Evolutionary conservation across 2,113 vertebrate species (phyloP).

Genomic region (Chloebia gouldiae): DNA sequence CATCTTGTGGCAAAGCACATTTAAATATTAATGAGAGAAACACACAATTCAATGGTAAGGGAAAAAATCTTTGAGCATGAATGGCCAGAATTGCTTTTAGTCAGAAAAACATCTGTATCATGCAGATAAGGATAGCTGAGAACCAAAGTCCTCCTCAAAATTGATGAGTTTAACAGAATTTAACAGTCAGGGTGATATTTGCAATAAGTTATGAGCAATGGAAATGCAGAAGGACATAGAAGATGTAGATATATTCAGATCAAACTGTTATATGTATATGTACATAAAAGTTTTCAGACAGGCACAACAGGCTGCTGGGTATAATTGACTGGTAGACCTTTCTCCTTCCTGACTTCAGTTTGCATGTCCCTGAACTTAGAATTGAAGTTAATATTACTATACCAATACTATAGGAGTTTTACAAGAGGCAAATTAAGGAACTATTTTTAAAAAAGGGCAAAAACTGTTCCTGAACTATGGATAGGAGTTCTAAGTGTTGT

Average conservation of each 20-base stretch:
- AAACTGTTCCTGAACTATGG: background rate
- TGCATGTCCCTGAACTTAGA: background rate
- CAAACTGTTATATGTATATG: background rate
- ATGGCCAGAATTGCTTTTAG: conserved; percentile 63
- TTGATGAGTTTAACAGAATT: background rate
- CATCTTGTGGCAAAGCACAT: conserved; percentile 37
- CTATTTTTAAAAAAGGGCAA: background rate
- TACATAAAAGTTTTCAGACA: conserved; percentile 31
- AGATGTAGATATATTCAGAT: background rate
- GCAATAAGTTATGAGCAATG: background rate
- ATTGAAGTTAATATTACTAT: background rate
- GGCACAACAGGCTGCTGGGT: conserved; percentile 2
- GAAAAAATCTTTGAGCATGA: conserved; percentile 20
- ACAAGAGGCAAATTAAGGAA: background rate
- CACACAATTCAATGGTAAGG: background rate
- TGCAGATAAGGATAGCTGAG: conserved; percentile 29
- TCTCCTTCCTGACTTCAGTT: conserved; percentile 15
- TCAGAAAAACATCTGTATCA: conserved; percentile 6
- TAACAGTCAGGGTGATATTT: conserved; percentile 45
- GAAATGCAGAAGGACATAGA: background rate
- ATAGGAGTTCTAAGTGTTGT: background rate
- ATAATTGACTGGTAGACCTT: background rate
- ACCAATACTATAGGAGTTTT: background rate
- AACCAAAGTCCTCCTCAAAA: conserved; percentile 46
- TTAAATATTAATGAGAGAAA: conserved; percentile 68